Percentiles rank a stretch among this genome's conserved stretches.
phyloP scores from a whole-genome alignment of 1,140 invertebrate genomes.

The Sipha flava region DNA sequence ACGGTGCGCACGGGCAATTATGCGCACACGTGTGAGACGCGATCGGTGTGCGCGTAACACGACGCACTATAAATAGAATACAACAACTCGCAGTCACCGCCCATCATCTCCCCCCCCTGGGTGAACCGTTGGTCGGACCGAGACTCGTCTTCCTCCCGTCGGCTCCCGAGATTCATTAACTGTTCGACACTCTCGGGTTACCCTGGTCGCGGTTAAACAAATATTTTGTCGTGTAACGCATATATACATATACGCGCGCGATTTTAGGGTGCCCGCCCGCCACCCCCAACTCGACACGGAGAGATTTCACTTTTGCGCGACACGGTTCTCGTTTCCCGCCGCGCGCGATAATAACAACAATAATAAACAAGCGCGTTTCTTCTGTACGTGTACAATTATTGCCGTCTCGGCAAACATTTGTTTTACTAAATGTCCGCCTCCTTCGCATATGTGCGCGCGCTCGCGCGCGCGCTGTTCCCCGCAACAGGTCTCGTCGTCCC shows the following conservation, averaged over 20 bases:
- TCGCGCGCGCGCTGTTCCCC: background rate
- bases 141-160: too few species aligned
- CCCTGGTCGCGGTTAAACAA: background rate
- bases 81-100: too few species aligned
- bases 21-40: too few species aligned
- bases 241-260: too few species aligned
- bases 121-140: too few species aligned
- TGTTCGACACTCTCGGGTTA: background rate
- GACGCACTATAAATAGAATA: too few species aligned
- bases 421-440: constrained; percentile 19
- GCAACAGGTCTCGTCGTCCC: background rate
- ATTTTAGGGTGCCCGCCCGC: too few species aligned
- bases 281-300: too few species aligned
- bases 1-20: too few species aligned
- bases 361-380: background rate
- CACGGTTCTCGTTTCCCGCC: background rate
- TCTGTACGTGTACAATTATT: background rate
- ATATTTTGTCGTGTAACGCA: constrained; percentile 15
- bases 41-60: too few species aligned
- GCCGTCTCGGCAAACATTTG: background rate
- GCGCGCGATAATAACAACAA: background rate
- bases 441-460: background rate
- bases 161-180: background rate
- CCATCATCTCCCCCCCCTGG: too few species aligned
- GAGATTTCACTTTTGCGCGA: too few species aligned